Base-by-base conservation (phyloP, 2,797 vertebrate genomes). In the Coregonus suidteri region DNA sequence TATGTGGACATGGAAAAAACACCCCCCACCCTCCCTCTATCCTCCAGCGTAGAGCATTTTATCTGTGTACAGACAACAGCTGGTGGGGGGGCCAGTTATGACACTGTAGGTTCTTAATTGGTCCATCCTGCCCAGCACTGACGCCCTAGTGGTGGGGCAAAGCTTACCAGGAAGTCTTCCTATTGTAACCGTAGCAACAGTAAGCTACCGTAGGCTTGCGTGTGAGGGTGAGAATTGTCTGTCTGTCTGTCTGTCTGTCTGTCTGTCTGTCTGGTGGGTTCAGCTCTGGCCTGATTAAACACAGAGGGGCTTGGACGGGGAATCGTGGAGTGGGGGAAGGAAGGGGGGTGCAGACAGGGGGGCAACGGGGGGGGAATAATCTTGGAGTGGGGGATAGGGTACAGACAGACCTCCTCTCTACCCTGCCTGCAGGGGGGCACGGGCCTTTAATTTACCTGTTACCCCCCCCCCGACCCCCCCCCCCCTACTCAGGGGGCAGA, bases 1-100 rank as follows among this genome's bases (percentile, higher is more conserved):
- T 91, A 90, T 89, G 78, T 91, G 86, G 91, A 87, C 89, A 90
- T 78, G 15, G 77, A 75, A 80, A 89, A 91, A 94, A 92, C 89
- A 91, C 52, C 15, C 79, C 66, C 66, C 31, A 31, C 37, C 37
- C 37, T 4, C 4, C 6, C 37, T 41, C 37, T 41, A 41, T 41
- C 6, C 6, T 1, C 35, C 37, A 7, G 37, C 1, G 6, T 7
- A 7, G 1, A 6, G 6, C 37, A 7, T 41, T 6, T 41, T 41
- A 41, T 20, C 20, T 20, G 20, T 20, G 20, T 20, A 20, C 20
- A 20, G n/a, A 20, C 20, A 20, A 20, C 20, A 20, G 20, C 20
- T 20, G 20, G 20, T 0, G 20, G 20, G 20, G 20, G 20, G 20
- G 20, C 53, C 73, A 66, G n/a, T 59, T 77, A 56, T 7, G 14